phyloP scores from a whole-genome alignment of 2,888 invertebrate species.

The Phaonia tiefii region DNA sequence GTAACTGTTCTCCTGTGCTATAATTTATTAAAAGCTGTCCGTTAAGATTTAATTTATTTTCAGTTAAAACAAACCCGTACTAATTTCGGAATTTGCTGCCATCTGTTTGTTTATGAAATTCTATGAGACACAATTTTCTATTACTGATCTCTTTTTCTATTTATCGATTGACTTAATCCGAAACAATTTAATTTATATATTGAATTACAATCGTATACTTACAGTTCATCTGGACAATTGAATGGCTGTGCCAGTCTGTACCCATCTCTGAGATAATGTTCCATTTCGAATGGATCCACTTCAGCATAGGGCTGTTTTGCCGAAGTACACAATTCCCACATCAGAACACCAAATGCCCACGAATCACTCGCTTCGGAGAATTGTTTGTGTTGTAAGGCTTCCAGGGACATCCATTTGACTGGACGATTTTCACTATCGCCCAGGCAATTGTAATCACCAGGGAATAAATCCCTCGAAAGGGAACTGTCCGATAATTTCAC shows the following conservation, averaged over 20 bases:
- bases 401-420: constrained; percentile 96
- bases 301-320: constrained; percentile 95
- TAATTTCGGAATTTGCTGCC: too few species aligned
- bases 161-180: too few species aligned
- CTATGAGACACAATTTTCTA: too few species aligned
- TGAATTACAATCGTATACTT: too few species aligned
- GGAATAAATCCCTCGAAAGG: constrained; percentile 93
- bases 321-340: constrained; percentile 96
- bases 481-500: constrained; percentile 94
- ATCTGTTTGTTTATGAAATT: too few species aligned
- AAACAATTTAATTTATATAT: too few species aligned
- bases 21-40: too few species aligned
- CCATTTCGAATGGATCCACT: constrained; percentile 95
- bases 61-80: too few species aligned
- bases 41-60: too few species aligned
- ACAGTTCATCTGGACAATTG: constrained; percentile 97
- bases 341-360: constrained; percentile 96
- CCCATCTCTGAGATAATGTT: constrained; percentile 92
- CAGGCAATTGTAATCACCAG: constrained; percentile 95
- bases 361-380: constrained; percentile 94
- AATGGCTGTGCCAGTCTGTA: constrained; percentile 94
- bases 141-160: too few species aligned
- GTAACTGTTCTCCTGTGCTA: too few species aligned
- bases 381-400: constrained; percentile 89
- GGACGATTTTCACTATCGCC: constrained; percentile 97